Evolutionary conservation across 2,797 vertebrate genomes (phyloP).

Genomic region (Argyrosomus regius): DNA sequence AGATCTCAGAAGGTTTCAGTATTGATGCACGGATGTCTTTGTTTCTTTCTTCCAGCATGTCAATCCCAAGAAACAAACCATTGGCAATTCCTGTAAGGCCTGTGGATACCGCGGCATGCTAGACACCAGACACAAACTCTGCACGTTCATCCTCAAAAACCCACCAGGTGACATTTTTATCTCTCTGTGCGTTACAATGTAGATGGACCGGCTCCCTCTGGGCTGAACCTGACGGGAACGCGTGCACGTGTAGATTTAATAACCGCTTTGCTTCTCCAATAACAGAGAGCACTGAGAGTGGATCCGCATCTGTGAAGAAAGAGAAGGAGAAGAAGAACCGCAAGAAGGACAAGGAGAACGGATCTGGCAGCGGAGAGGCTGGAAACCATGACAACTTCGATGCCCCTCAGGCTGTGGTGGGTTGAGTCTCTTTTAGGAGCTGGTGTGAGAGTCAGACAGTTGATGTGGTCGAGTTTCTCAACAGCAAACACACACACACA

Average conservation of each 20-base stretch:
- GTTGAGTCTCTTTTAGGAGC: slow-evolving; percentile 57
- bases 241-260: fast-evolving
- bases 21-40: neutral
- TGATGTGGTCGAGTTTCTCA: slow-evolving; percentile 5
- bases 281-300: slow-evolving; percentile 91
- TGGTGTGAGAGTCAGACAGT: neutral
- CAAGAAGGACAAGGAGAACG: slow-evolving; percentile 98
- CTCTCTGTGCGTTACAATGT: no score
- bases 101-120: slow-evolving; percentile 99
- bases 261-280: neutral
- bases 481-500: neutral
- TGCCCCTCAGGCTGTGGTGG: slow-evolving; percentile 92
- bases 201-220: neutral
- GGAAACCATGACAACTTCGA: slow-evolving; percentile 89
- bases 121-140: slow-evolving; percentile 99
- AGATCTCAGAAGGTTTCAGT: no score
- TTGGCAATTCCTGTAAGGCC: slow-evolving; percentile 98
- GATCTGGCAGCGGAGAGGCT: slow-evolving; percentile 90
- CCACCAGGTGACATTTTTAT: slow-evolving; percentile 91
- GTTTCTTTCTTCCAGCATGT: slow-evolving; percentile 88
- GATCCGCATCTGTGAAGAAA: slow-evolving; percentile 94
- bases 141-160: slow-evolving; percentile 99
- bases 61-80: slow-evolving; percentile 99
- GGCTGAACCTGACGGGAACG: neutral
- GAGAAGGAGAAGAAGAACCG: slow-evolving; percentile 98